phyloP scores from a whole-genome alignment of 2,797 vertebrate genomes.

The Phataginus tetradactyla region DNA sequence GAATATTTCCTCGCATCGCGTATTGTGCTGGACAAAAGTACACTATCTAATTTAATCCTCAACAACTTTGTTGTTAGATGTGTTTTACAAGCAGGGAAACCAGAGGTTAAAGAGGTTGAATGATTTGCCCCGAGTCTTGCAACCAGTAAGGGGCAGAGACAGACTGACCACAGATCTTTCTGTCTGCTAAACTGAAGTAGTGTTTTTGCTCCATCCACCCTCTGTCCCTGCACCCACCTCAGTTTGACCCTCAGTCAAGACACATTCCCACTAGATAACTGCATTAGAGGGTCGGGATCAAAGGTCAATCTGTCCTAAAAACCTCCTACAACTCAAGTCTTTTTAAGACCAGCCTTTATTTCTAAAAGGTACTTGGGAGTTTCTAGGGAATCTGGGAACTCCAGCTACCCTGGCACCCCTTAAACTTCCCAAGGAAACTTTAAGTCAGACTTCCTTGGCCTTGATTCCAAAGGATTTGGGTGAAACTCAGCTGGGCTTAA shows the following conservation, averaged over 20 bases:
- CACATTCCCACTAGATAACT: background rate
- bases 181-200: background rate
- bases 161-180: background rate
- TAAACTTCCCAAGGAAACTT: conserved; percentile 39
- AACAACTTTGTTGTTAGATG: background rate
- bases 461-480: conserved; percentile 43
- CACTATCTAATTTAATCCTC: background rate
- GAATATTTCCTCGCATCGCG: background rate
- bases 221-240: background rate
- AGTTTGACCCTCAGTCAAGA: background rate
- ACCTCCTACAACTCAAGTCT: background rate
- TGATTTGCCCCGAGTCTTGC: background rate
- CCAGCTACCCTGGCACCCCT: background rate
- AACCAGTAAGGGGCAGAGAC: background rate
- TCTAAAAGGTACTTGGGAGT: conserved; percentile 4
- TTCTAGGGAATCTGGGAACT: background rate
- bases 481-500: conserved; percentile 15
- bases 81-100: conserved; percentile 40
- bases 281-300: background rate
- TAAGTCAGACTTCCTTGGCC: conserved; percentile 15
- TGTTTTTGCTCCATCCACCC: background rate
- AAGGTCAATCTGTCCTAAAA: conserved; percentile 29
- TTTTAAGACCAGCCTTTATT: background rate
- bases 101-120: background rate
- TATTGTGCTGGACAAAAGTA: background rate